Evolutionary conservation across 2,797 vertebrate genomes (phyloP).

Genomic region (Chloroceryle inda): DNA sequence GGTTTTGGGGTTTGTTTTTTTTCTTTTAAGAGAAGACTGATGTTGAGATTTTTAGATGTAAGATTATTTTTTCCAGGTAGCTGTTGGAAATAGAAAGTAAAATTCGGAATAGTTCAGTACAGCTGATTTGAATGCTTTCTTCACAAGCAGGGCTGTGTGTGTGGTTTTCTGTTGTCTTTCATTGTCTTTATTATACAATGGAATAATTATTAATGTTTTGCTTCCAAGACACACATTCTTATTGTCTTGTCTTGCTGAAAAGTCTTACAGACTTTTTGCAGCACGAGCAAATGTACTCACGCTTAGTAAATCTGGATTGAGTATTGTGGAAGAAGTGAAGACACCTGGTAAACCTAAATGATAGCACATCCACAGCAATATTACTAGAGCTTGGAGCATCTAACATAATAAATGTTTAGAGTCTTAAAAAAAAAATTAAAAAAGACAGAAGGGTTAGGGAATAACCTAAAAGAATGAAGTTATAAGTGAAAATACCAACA

Average conservation of each 20-base stretch:
- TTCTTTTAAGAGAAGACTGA: neutral
- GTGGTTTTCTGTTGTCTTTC: neutral
- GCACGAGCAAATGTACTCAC: neutral
- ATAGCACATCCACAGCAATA: neutral
- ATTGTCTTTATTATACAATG: neutral
- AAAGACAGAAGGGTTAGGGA: neutral
- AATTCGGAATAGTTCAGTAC: neutral
- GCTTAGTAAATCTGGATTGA: neutral
- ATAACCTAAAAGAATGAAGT: neutral
- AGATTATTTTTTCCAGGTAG: neutral
- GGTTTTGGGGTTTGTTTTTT: neutral
- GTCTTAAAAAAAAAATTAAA: neutral
- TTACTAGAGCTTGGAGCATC: neutral
- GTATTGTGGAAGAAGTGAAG: neutral
- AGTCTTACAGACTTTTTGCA: neutral
- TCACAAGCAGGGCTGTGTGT: neutral
- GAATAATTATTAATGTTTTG: neutral
- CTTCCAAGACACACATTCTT: neutral
- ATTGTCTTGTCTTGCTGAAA: neutral
- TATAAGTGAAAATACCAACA: neutral
- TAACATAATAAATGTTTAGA: neutral
- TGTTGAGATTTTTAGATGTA: neutral
- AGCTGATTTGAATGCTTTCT: neutral
- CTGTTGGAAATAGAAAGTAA: neutral
- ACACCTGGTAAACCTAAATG: neutral